These are phyloP conservation scores for Megastigmus dorsalis DNA, from an alignment of 2,888 invertebrate species.

Conservation along the genomic window DNA sequence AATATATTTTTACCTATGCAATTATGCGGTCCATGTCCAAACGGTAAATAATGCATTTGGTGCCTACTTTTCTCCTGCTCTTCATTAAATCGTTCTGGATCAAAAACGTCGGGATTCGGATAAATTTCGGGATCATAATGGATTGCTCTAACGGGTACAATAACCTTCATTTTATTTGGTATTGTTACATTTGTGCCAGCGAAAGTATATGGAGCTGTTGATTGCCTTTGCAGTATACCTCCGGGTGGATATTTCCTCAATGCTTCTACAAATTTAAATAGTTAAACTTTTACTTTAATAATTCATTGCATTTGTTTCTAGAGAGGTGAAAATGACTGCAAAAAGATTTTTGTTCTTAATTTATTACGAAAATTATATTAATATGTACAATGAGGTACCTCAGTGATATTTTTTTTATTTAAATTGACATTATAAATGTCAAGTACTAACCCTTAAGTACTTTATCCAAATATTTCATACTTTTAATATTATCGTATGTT, in stretches of 20 bases:
- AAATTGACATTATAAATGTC: neutral
- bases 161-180: constrained; percentile 52
- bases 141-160: constrained; percentile 59
- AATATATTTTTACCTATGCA: constrained; percentile 67
- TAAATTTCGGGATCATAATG: constrained; percentile 62
- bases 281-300: too few relatives aligned
- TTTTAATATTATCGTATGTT: constrained; percentile 69
- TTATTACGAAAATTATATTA: too few relatives aligned
- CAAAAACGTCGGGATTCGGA: constrained; percentile 61
- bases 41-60: constrained; percentile 61
- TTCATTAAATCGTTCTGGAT: constrained; percentile 62
- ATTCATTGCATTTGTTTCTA: too few relatives aligned
- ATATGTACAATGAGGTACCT: too few relatives aligned
- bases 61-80: constrained; percentile 54
- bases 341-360: too few relatives aligned
- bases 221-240: constrained; percentile 65
- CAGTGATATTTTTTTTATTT: too few relatives aligned
- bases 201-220: constrained; percentile 62
- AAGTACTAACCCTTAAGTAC: constrained; percentile 59
- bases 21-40: constrained; percentile 68
- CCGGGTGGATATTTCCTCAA: constrained; percentile 74
- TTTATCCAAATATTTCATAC: constrained; percentile 72
- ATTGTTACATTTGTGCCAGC: constrained; percentile 60
- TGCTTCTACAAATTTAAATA: too few relatives aligned
- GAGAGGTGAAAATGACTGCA: too few relatives aligned